These are phyloP conservation scores for Butastur rufipennis DNA, from an alignment of 2,113 vertebrate genomes.

Conservation along the genomic window DNA sequence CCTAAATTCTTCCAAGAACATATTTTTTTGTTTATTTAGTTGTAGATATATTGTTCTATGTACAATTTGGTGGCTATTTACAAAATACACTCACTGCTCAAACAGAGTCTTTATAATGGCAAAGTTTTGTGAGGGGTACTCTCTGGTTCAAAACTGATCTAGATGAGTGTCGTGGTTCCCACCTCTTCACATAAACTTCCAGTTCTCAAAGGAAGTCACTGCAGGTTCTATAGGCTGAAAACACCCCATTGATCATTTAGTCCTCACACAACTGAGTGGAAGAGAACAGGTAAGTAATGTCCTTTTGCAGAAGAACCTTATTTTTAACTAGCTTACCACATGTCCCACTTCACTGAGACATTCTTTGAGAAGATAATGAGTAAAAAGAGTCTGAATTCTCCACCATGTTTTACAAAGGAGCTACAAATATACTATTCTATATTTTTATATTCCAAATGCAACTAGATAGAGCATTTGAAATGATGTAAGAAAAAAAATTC, in stretches of 20 bases:
- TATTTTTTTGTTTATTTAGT: background rate
- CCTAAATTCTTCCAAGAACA: background rate
- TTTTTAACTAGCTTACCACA: background rate
- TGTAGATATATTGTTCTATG: background rate
- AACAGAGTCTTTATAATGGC: background rate
- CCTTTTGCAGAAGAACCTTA: background rate
- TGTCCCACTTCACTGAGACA: background rate
- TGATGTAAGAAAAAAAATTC: accelerated
- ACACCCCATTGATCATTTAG: background rate
- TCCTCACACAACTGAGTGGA: background rate
- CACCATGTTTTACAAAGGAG: background rate
- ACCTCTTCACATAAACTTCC: background rate
- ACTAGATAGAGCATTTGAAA: background rate
- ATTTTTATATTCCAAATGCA: background rate
- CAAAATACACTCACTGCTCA: background rate
- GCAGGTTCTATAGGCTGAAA: background rate
- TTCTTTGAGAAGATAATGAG: background rate
- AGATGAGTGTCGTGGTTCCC: background rate
- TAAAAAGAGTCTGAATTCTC: background rate
- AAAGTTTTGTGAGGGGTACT: background rate
- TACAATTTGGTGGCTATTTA: background rate
- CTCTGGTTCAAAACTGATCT: background rate
- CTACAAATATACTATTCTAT: background rate
- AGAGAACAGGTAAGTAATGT: background rate
- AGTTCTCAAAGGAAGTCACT: background rate